phyloP scores from a whole-genome alignment of 2,888 invertebrate genomes.

The Altica lythri region DNA sequence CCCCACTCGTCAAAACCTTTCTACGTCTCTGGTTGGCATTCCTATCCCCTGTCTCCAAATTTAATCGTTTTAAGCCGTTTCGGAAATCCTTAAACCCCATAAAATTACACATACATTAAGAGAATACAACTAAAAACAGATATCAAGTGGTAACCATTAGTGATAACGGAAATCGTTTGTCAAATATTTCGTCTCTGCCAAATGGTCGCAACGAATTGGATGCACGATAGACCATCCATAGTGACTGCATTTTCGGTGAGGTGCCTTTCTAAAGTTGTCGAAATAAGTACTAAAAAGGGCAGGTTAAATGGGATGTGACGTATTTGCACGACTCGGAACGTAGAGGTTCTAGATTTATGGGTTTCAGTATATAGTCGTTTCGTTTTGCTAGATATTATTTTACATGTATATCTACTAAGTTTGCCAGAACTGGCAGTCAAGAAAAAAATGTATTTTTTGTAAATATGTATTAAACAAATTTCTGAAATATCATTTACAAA shows the following conservation, averaged over 20 bases:
- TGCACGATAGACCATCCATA: too few species aligned
- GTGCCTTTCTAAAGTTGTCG: conserved; percentile 33
- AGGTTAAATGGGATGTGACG: conserved; percentile 37
- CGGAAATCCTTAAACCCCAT: conserved; percentile 48
- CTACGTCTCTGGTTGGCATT: conserved; percentile 8
- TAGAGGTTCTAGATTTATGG: conserved; percentile 14
- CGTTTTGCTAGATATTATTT: not conserved
- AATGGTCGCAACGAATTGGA: conserved; percentile 38
- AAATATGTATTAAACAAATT: too few species aligned
- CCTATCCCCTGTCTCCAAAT: conserved; percentile 34
- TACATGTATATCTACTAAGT: too few species aligned
- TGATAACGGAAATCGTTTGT: conserved; percentile 40
- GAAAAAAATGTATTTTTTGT: too few species aligned
- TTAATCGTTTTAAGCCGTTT: conserved; percentile 42
- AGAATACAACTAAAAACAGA: conserved; percentile 44
- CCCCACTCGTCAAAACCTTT: too few species aligned
- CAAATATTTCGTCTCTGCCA: conserved; percentile 39
- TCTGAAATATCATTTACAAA: too few species aligned
- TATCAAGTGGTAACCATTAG: conserved; percentile 34
- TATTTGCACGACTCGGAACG: conserved; percentile 35
- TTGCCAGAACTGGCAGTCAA: too few species aligned
- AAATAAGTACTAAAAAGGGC: conserved; percentile 34
- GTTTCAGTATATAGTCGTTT: conserved; percentile 9
- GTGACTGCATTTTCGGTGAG: conserved; percentile 32
- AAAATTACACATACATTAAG: conserved; percentile 43